Percentiles rank a stretch among this genome's conserved stretches.
Conservation (phyloP, 2,797 vertebrate species). For the Molossus alvarezi region DNA sequence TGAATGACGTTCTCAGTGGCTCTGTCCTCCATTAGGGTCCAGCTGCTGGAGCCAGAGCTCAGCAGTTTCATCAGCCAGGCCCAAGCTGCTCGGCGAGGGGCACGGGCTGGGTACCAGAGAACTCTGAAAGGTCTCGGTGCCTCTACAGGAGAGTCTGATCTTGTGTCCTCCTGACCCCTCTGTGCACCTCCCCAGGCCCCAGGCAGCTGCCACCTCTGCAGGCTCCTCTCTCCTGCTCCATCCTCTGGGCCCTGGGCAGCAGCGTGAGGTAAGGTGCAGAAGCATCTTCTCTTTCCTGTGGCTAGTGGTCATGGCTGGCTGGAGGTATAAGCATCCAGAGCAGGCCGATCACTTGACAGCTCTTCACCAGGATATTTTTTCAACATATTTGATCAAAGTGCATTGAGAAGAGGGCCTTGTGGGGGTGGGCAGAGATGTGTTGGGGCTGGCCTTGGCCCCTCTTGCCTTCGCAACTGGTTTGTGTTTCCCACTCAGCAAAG, state of each 20-base stretch:
- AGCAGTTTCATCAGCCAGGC: rapidly evolving
- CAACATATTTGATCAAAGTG: background rate
- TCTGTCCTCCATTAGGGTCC: background rate
- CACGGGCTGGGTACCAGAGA: background rate
- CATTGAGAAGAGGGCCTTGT: background rate
- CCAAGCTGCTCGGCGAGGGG: background rate
- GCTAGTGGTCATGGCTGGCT: background rate
- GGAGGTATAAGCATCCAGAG: background rate
- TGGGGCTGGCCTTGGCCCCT: background rate
- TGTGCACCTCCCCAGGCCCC: background rate
- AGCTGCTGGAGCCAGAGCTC: background rate
- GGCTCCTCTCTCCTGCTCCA: background rate
- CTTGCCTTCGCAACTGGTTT: background rate
- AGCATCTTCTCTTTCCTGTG: background rate
- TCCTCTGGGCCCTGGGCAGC: background rate
- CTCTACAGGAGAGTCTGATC: background rate
- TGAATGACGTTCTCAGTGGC: background rate
- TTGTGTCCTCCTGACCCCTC: no score
- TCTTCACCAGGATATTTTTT: background rate
- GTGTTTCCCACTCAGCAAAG: background rate
- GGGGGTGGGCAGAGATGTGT: background rate
- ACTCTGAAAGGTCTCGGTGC: no score
- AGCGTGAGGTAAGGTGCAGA: background rate
- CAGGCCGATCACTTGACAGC: background rate
- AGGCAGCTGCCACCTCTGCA: background rate